Percentiles rank a stretch among this genome's conserved stretches.
Evolutionary conservation across 2,888 invertebrate genomes (phyloP).

Genomic region (Plusia festucae): DNA sequence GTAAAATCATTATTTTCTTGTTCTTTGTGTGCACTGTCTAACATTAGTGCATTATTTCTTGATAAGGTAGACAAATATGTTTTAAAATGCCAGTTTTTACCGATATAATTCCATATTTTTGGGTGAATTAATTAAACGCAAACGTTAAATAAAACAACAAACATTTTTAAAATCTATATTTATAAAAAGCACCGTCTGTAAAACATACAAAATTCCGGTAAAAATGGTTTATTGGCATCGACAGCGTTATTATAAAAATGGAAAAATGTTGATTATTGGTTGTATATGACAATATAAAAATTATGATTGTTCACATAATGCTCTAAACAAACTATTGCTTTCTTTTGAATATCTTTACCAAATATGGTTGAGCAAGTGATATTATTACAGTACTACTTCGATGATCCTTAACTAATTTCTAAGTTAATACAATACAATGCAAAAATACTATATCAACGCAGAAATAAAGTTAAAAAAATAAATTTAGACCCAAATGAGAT

Average conservation of each 20-base stretch:
- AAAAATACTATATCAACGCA: constrained; percentile 64
- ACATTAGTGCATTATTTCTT: no score
- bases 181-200: constrained; percentile 89
- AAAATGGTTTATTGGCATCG: constrained; percentile 83
- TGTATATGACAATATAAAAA: constrained; percentile 81
- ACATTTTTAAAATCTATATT: constrained; percentile 78
- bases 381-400: constrained; percentile 71
- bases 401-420: constrained; percentile 67
- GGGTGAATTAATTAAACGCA: neutral
- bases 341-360: constrained; percentile 63
- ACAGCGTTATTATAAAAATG: constrained; percentile 83
- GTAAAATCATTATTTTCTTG: no score
- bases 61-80: no score
- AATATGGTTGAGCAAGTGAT: constrained; percentile 81
- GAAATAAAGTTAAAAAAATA: constrained; percentile 59
- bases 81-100: no score
- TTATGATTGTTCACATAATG: constrained; percentile 72
- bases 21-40: no score
- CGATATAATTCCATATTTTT: neutral
- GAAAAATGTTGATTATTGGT: constrained; percentile 73
- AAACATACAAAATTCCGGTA: constrained; percentile 87
- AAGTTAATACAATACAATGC: constrained; percentile 63
- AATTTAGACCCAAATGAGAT: constrained; percentile 68
- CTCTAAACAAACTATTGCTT: constrained; percentile 66
- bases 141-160: constrained; percentile 17